Conservation (phyloP, 2,888 invertebrate species). For the Trissolcus brochymenae region DNA sequence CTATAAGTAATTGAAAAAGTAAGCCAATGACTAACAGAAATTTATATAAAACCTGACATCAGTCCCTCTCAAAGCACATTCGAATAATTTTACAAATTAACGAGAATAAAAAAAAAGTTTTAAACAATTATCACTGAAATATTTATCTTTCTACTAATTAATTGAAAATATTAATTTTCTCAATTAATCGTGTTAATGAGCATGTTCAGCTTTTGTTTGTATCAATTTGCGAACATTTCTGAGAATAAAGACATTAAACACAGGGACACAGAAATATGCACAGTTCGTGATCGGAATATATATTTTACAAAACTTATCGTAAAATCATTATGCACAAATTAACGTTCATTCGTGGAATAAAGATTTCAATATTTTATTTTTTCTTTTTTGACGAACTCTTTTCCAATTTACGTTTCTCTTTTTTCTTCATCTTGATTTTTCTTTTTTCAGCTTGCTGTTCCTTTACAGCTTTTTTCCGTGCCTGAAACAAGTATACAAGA, state of each 20-base stretch:
- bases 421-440: slow-evolving; percentile 93
- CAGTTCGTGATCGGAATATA: slow-evolving; percentile 11
- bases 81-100: too few species aligned
- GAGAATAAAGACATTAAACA: background rate
- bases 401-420: slow-evolving; percentile 93
- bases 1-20: slow-evolving; percentile 16
- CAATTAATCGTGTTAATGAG: background rate
- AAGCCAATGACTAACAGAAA: slow-evolving; percentile 1
- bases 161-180: too few species aligned
- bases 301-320: slow-evolving; percentile 22
- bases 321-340: slow-evolving; percentile 3
- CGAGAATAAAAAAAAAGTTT: too few species aligned
- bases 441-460: slow-evolving; percentile 92
- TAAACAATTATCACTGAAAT: background rate
- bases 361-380: slow-evolving; percentile 18
- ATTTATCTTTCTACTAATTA: slow-evolving; percentile 1
- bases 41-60: slow-evolving; percentile 28
- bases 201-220: background rate
- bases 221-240: background rate
- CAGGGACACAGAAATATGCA: background rate
- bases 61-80: slow-evolving; percentile 21
- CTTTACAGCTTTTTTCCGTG: slow-evolving; percentile 92
- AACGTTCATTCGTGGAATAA: slow-evolving; percentile 17
- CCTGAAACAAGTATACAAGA: slow-evolving; percentile 70
- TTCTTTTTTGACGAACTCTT: slow-evolving; percentile 71